These are phyloP conservation scores for Catalaphyllia jardinei DNA, from an alignment of 64 coral and sea anemone species.

Conservation along the genomic window DNA sequence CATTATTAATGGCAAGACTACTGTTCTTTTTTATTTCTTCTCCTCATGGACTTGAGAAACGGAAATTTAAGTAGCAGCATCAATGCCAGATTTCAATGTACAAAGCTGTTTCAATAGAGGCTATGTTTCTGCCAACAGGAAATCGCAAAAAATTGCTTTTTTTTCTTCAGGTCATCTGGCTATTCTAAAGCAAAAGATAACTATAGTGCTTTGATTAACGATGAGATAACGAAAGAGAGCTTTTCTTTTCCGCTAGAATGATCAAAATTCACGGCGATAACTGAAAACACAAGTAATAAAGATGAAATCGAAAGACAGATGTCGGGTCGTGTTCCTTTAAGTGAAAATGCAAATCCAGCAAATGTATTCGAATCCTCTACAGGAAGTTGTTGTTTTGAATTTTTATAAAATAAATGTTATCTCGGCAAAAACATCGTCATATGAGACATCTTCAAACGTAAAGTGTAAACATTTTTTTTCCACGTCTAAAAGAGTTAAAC, in stretches of 20 bases:
- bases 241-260: not conserved
- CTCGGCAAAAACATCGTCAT: not conserved
- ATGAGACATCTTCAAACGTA: not conserved
- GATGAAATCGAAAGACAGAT: not conserved
- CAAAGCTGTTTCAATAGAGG: not conserved
- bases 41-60: not conserved
- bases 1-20: not conserved
- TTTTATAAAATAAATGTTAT: slow-evolving; percentile 20
- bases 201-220: not conserved
- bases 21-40: not conserved
- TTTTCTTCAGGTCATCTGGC: not conserved
- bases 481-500: not conserved
- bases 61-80: not conserved
- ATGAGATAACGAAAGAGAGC: not conserved
- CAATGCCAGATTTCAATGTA: not conserved
- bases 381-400: not conserved
- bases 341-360: slow-evolving; percentile 7
- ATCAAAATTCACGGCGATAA: not conserved
- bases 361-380: not conserved
- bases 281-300: not conserved
- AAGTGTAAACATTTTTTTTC: not conserved
- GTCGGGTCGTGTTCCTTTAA: not conserved
- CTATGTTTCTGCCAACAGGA: not conserved
- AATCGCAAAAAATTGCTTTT: not conserved
- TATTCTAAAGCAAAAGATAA: not conserved